phyloP scores from a whole-genome alignment of 2,797 vertebrate genomes.

The Aulostomus chinensis region DNA sequence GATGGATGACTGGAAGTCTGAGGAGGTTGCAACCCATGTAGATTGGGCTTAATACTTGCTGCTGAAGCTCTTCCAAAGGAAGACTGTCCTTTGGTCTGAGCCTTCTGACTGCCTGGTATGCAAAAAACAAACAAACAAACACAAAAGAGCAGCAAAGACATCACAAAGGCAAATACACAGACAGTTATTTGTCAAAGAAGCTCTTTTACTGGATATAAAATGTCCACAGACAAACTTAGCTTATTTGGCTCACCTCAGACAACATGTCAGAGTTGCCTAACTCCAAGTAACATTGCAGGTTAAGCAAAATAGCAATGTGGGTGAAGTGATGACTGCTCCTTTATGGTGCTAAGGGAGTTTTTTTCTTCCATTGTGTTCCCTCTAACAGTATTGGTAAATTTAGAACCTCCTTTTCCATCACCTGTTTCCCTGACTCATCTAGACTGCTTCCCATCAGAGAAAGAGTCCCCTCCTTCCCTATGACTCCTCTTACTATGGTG shows the following conservation, averaged over 20 bases:
- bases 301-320: too few relatives aligned
- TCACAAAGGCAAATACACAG: background rate
- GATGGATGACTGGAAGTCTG: constrained; percentile 35
- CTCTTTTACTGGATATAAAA: too few relatives aligned
- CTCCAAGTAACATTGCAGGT: background rate
- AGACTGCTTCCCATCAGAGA: constrained; percentile 43
- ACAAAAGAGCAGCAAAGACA: background rate
- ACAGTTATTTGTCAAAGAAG: too few relatives aligned
- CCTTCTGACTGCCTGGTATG: constrained; percentile 57
- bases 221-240: too few relatives aligned
- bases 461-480: constrained; percentile 28
- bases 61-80: constrained; percentile 13
- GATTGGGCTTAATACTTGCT: constrained; percentile 54
- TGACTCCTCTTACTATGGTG: constrained; percentile 31
- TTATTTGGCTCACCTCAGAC: too few relatives aligned
- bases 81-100: constrained; percentile 26
- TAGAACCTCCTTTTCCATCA: constrained; percentile 60
- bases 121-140: constrained; percentile 26
- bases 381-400: constrained; percentile 29
- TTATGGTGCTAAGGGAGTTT: constrained; percentile 1
- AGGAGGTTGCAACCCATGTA: constrained; percentile 28
- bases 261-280: constrained; percentile 32
- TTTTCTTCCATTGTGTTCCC: constrained; percentile 35
- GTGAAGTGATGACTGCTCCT: constrained; percentile 2
- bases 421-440: constrained; percentile 57